Conservation (phyloP, 2,888 invertebrate species). For the Diogma glabrata region DNA sequence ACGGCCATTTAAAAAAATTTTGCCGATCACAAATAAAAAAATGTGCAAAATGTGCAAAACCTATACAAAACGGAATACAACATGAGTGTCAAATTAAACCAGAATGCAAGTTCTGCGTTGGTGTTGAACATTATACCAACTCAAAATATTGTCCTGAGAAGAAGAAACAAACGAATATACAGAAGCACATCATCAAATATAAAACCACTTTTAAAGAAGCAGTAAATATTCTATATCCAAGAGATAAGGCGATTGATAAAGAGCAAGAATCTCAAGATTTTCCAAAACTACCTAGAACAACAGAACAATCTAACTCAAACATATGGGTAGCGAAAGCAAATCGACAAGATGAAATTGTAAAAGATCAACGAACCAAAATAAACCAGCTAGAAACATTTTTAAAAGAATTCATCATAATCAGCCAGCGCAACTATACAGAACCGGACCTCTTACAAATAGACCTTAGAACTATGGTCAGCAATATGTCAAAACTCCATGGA, state of each 20-base stretch:
- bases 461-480: not conserved
- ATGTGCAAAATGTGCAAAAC: not conserved
- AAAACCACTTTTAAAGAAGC: not conserved
- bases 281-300: not conserved
- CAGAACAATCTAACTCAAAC: too few relatives aligned
- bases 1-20: not conserved
- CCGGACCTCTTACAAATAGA: not conserved
- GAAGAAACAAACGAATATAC: not conserved
- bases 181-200: not conserved
- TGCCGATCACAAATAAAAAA: not conserved
- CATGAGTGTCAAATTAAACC: not conserved
- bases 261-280: not conserved
- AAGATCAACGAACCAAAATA: too few relatives aligned
- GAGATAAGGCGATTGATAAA: not conserved
- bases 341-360: not conserved
- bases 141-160: not conserved
- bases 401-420: not conserved
- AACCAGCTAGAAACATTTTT: not conserved
- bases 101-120: not conserved
- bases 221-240: not conserved
- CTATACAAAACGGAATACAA: not conserved
- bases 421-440: not conserved
- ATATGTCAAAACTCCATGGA: not conserved
- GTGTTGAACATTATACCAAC: not conserved
- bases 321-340: not conserved